Percentiles rank a stretch among this genome's conserved stretches.
These are phyloP conservation scores for Hipposideros armiger DNA, from an alignment of 2,113 vertebrate species.

Conservation along the genomic window DNA sequence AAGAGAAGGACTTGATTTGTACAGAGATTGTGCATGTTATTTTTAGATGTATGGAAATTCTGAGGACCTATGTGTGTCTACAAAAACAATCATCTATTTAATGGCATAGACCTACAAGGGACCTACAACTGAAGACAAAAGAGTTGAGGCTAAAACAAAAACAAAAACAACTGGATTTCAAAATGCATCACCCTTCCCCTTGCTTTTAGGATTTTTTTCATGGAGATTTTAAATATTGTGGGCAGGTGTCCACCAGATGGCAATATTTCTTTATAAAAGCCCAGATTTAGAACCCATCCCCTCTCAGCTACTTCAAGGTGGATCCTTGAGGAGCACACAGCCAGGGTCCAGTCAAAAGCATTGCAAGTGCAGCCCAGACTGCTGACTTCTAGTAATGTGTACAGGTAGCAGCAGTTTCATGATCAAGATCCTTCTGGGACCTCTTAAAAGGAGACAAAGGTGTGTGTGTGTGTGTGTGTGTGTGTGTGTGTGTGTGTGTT, in stretches of 20 bases:
- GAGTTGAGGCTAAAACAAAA: background rate
- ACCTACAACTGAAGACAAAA: background rate
- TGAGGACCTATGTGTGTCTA: background rate
- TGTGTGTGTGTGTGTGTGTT: background rate
- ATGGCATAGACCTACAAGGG: background rate
- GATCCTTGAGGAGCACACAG: background rate
- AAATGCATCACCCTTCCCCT: background rate
- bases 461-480: background rate
- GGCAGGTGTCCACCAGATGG: constrained; percentile 75
- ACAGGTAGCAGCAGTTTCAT: background rate
- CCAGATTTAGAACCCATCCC: background rate
- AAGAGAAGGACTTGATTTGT: background rate
- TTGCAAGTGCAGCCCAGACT: background rate
- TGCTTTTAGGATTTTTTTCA: background rate
- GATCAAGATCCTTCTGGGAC: background rate
- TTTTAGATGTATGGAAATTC: constrained; percentile 16
- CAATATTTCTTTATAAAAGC: constrained; percentile 78
- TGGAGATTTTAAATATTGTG: background rate
- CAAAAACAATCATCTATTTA: background rate
- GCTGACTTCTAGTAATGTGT: background rate
- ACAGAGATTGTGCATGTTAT: background rate
- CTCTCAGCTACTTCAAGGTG: background rate
- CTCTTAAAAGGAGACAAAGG: background rate
- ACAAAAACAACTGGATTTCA: background rate
- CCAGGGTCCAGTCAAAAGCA: background rate